Base-by-base conservation (phyloP, 53 echinoderm and acorn worm genomes). In the Luidia sarsii region DNA sequence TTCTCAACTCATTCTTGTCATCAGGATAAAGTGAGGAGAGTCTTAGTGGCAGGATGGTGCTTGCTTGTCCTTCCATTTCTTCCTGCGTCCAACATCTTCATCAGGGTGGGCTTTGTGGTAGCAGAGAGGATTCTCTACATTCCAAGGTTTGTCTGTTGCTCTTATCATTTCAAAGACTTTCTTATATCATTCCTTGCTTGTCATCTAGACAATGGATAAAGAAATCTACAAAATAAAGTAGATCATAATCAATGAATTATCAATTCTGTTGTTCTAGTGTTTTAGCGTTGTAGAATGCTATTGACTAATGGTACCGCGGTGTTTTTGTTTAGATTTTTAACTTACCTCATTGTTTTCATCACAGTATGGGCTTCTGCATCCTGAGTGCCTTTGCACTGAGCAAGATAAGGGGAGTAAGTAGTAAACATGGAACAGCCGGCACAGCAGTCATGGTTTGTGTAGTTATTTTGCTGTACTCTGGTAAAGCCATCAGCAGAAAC, bases 41-140 rank as follows among this genome's bases (percentile, higher is more conserved):
- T 77, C 28, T 61, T 77, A 50, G 67, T 71, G 32, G 46, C 87
- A 23, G 97, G 91, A 0, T 27, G 93, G 66, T 70, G 86, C 20
- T 90, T 96, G 16, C 87, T 96, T 15, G 83, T 65, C 19, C 48
- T 96, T 43, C 97, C 97, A 41, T 96, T 96, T 82, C 83, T 96
- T 19, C 97, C 97, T 15, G 97, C 97, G 7, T 90, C 97, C 36
- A 93, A 96, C 65, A 34, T 96, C 23, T 66, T 90, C 62, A 83
- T 96, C 51, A 93, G 72, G 56, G 97, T 96, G 18, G 97, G 97
- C 33, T 96, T 96, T 86, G 97, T 93, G 16, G 89, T 96, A 4
- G 97, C 97, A 4, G 97, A 96, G 46, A 90, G 97, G 51, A 93
- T 96, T 48, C 87, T 96, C 0, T 96, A 95, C 85, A 93, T 95